Conservation (phyloP, 2,797 vertebrate species). For the Ptychadena robeensis region DNA sequence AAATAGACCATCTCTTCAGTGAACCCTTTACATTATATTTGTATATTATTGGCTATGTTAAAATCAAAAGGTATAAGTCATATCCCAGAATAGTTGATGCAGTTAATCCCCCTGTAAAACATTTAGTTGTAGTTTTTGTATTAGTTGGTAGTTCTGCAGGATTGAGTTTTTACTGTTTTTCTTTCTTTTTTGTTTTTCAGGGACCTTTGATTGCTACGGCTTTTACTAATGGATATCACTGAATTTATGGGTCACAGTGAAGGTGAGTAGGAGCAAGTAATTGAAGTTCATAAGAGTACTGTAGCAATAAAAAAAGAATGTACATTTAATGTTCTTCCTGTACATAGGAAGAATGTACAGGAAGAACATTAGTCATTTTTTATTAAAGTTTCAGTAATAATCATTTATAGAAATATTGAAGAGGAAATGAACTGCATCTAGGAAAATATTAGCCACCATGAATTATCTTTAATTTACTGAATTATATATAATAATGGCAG, state of each 20-base stretch:
- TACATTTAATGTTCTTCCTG: not conserved
- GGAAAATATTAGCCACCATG: not conserved
- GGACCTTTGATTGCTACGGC: constrained; percentile 98
- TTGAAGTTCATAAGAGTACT: not conserved
- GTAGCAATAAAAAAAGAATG: not conserved
- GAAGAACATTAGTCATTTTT: not conserved
- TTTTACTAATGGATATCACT: constrained; percentile 99
- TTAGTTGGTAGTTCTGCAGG: too few relatives aligned
- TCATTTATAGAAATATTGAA: not conserved
- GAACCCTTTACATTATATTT: not conserved
- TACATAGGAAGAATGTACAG: too few relatives aligned
- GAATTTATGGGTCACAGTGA: constrained; percentile 77
- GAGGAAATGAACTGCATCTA: too few relatives aligned
- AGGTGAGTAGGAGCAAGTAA: constrained; percentile 71
- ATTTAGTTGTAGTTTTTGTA: too few relatives aligned
- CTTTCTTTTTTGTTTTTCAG: constrained; percentile 60
- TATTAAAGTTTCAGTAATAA: too few relatives aligned
- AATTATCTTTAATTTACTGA: too few relatives aligned
- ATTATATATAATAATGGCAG: too few relatives aligned
- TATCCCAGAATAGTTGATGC: not conserved
- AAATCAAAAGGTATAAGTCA: not conserved
- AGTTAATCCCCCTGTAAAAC: not conserved
- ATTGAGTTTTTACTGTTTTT: not conserved
- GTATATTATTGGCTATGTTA: not conserved
- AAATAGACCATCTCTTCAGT: not conserved